These are phyloP conservation scores for Rambutsinella grinnellia DNA, from an alignment of 2,888 invertebrate genomes.

Conservation along the genomic window DNA sequence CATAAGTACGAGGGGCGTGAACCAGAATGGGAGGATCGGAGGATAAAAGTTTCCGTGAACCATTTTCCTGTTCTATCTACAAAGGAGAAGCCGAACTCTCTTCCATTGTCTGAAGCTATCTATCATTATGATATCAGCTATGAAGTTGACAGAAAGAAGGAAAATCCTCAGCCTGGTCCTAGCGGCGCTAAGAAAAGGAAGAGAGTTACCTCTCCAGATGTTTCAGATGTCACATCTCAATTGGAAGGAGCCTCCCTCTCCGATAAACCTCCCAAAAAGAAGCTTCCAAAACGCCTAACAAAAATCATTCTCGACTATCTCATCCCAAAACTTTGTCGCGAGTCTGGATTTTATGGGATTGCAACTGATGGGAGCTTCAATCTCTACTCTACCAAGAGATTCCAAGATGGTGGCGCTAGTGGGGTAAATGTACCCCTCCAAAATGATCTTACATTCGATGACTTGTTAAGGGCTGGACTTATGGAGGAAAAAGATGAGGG, in stretches of 20 bases:
- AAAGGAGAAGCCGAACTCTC: neutral
- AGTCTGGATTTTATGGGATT: neutral
- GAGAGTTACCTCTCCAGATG: neutral
- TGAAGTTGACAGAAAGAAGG: neutral
- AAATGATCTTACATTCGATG: neutral
- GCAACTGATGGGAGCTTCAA: slow-evolving; percentile 22
- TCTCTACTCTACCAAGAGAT: slow-evolving; percentile 24
- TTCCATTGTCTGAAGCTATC: slow-evolving; percentile 13
- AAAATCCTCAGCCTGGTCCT: neutral
- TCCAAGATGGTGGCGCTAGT: slow-evolving; percentile 5
- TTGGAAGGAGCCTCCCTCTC: neutral
- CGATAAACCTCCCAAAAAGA: neutral
- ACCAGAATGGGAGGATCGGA: neutral
- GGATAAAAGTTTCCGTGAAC: slow-evolving; percentile 25
- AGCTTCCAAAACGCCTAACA: slow-evolving; percentile 32
- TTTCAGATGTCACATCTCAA: neutral
- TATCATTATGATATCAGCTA: slow-evolving; percentile 38
- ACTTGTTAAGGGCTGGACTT: neutral
- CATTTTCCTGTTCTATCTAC: slow-evolving; percentile 14
- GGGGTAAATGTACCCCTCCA: neutral
- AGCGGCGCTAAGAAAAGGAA: neutral
- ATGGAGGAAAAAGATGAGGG: slow-evolving; percentile 14
- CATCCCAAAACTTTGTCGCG: neutral
- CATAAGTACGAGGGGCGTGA: slow-evolving; percentile 4
- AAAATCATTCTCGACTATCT: slow-evolving; percentile 18